phyloP scores from a whole-genome alignment of 2,113 vertebrate species.

The Pomatostomus ruficeps region DNA sequence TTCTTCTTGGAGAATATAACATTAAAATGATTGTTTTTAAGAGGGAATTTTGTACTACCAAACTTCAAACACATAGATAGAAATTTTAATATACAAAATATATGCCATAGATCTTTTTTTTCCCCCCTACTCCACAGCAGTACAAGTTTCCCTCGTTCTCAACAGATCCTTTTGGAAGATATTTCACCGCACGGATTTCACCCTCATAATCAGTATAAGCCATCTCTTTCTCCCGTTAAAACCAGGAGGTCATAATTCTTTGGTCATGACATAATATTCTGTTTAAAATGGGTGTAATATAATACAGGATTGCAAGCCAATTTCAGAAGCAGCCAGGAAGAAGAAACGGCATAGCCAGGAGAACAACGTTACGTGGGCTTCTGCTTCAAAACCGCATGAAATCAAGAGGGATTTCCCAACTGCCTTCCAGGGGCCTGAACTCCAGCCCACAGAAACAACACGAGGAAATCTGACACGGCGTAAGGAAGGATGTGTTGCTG shows the following conservation, averaged over 20 bases:
- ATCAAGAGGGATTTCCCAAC: constrained; percentile 16
- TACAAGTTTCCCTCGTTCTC: constrained; percentile 56
- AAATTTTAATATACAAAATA: constrained; percentile 83
- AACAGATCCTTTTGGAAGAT: constrained; percentile 71
- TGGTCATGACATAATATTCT: constrained; percentile 72
- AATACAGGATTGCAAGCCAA: constrained; percentile 44
- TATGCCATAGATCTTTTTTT: constrained; percentile 67
- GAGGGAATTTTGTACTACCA: constrained; percentile 70
- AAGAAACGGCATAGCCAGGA: not conserved
- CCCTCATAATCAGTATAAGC: constrained; percentile 63
- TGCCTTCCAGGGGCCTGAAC: not conserved
- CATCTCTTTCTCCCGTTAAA: constrained; percentile 63
- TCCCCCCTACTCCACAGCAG: constrained; percentile 26
- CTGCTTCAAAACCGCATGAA: constrained; percentile 12
- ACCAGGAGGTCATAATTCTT: constrained; percentile 73
- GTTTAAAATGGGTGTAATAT: constrained; percentile 47
- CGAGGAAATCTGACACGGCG: not conserved
- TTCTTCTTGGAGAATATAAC: constrained; percentile 69
- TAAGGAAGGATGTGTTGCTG: not conserved
- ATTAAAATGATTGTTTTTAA: constrained; percentile 72
- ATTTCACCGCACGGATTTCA: constrained; percentile 64
- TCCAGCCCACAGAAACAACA: not conserved
- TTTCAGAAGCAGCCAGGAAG: constrained; percentile 46
- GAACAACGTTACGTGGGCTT: not conserved
- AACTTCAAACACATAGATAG: constrained; percentile 71